Evolutionary conservation across 2,113 vertebrate genomes (phyloP).

Genomic region (Spermophilus dauricus): DNA sequence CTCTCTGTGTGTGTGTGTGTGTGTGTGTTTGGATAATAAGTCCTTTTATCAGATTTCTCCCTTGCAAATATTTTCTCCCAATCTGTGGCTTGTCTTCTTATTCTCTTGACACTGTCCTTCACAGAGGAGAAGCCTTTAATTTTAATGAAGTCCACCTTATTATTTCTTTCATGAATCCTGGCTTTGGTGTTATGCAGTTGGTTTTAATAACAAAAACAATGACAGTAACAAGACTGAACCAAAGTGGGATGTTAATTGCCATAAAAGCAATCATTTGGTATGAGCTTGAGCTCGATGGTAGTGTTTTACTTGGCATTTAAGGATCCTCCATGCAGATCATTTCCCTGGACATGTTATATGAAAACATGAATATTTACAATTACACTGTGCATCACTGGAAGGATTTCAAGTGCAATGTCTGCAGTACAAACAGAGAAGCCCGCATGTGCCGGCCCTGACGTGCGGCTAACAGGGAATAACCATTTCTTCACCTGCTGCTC

Average conservation of each 20-base stretch:
- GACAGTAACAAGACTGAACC: slow-evolving; percentile 50
- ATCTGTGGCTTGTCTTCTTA: slow-evolving; percentile 10
- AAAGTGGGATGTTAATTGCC: slow-evolving; percentile 56
- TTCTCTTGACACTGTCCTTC: slow-evolving; percentile 32
- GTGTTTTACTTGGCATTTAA: slow-evolving; percentile 69
- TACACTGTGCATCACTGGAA: slow-evolving; percentile 60
- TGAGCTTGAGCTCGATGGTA: slow-evolving; percentile 26
- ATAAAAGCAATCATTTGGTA: slow-evolving; percentile 20
- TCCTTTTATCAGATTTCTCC: not conserved
- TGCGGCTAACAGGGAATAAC: slow-evolving; percentile 43
- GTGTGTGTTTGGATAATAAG: not conserved
- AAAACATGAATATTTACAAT: slow-evolving; percentile 72
- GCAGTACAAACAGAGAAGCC: slow-evolving; percentile 21
- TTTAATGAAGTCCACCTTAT: slow-evolving; percentile 63
- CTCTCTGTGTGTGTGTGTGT: not conserved
- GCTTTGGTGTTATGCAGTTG: slow-evolving; percentile 19
- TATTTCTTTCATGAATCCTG: slow-evolving; percentile 43
- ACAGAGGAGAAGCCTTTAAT: slow-evolving; percentile 25
- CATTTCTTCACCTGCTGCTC: slow-evolving; percentile 54
- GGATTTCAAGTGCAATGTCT: slow-evolving; percentile 61
- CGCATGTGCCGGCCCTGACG: slow-evolving; percentile 37
- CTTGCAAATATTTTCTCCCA: slow-evolving; percentile 52
- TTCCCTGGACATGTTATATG: slow-evolving; percentile 65
- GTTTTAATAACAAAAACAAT: slow-evolving; percentile 62
- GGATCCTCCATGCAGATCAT: slow-evolving; percentile 60